These are phyloP conservation scores for Theretra japonica DNA, from an alignment of 2,888 invertebrate genomes.

Conservation along the genomic window DNA sequence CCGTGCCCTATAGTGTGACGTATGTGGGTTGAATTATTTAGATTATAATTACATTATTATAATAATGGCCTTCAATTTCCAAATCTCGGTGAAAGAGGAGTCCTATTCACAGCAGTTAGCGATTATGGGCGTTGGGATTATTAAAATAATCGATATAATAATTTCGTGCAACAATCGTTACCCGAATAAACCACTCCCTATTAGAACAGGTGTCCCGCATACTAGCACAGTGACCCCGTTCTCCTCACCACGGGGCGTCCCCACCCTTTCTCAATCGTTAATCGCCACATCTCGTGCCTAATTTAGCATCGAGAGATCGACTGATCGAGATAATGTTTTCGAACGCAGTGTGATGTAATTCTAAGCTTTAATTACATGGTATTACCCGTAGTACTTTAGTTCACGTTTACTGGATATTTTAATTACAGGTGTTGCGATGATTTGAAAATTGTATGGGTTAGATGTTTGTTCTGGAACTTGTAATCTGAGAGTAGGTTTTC, in stretches of 20 bases:
- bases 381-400: background rate
- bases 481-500: background rate
- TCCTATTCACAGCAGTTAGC: too few relatives aligned
- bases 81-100: too few relatives aligned
- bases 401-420: slow-evolving; percentile 1
- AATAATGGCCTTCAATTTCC: too few relatives aligned
- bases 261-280: slow-evolving; percentile 57
- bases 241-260: slow-evolving; percentile 56
- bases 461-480: background rate
- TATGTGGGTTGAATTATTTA: too few relatives aligned
- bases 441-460: background rate
- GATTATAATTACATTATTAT: too few relatives aligned
- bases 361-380: background rate
- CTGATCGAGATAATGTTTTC: slow-evolving; percentile 55
- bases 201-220: slow-evolving; percentile 52
- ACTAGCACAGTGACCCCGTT: slow-evolving; percentile 71
- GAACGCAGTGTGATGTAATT: slow-evolving; percentile 23
- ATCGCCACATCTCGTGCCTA: slow-evolving; percentile 68
- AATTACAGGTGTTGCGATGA: background rate
- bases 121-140: too few relatives aligned
- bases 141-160: background rate
- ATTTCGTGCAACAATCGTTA: background rate
- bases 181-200: slow-evolving; percentile 18
- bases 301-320: slow-evolving; percentile 60
- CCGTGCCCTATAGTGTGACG: too few relatives aligned